phyloP scores from a whole-genome alignment of 35 echinoderm and acorn worm species.

The Apostichopus japonicus region DNA sequence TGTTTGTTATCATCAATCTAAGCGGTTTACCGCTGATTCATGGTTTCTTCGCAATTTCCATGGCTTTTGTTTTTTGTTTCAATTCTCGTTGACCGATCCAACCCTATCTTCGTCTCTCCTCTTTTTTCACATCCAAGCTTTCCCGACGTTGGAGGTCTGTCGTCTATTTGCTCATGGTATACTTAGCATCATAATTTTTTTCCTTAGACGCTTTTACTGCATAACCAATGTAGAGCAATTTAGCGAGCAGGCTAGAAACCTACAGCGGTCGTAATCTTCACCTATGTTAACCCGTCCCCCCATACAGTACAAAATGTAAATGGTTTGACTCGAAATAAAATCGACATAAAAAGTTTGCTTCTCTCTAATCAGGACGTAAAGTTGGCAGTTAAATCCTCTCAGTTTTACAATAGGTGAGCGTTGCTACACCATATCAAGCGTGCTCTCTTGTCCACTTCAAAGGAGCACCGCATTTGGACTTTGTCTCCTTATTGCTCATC shows the following conservation, averaged over 20 bases:
- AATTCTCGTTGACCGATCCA: neutral
- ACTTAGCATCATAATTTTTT: conserved; percentile 5
- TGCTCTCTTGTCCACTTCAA: conserved; percentile 50
- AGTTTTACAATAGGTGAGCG: conserved; percentile 55
- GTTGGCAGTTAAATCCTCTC: conserved; percentile 53
- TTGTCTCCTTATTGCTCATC: neutral
- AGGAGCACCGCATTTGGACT: conserved; percentile 54
- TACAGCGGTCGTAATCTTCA: conserved; percentile 30
- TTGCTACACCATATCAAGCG: conserved; percentile 25
- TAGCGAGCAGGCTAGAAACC: neutral
- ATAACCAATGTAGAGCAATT: conserved; percentile 37
- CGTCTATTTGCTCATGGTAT: neutral
- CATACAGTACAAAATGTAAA: conserved; percentile 26
- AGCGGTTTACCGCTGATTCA: conserved; percentile 8
- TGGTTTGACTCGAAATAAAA: conserved; percentile 35
- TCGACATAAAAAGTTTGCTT: conserved; percentile 53
- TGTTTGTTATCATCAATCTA: conserved; percentile 3
- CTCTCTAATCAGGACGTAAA: conserved; percentile 50
- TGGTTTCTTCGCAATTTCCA: neutral
- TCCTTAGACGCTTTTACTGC: conserved; percentile 31
- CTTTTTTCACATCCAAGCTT: neutral
- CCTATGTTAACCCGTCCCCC: neutral
- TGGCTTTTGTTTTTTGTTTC: neutral
- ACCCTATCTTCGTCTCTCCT: neutral
- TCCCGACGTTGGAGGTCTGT: conserved; percentile 38